phyloP scores from a whole-genome alignment of 1,140 invertebrate genomes.

The Mercenaria mercenaria region DNA sequence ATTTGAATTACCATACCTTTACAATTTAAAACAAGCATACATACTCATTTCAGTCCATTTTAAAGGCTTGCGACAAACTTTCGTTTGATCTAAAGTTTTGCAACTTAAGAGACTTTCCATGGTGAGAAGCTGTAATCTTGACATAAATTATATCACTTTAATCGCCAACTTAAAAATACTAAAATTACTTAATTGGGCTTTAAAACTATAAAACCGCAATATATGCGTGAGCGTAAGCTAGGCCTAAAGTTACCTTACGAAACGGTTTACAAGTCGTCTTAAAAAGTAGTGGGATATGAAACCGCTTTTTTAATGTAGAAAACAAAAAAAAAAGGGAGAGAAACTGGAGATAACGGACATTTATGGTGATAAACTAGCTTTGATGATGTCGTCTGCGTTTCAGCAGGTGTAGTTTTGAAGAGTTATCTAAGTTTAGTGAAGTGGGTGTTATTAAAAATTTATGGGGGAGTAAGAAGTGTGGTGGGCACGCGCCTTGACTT shows the following conservation, averaged over 20 bases:
- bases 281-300: neutral
- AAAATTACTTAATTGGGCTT: constrained; percentile 28
- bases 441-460: constrained; percentile 4
- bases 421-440: constrained; percentile 3
- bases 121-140: neutral
- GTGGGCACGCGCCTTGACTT: constrained; percentile 14
- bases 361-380: constrained; percentile 16
- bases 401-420: constrained; percentile 14
- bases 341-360: constrained; percentile 4
- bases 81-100: neutral
- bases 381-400: constrained; percentile 13
- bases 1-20: too few relatives aligned
- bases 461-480: constrained; percentile 21
- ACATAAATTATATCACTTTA: constrained; percentile 5
- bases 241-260: neutral
- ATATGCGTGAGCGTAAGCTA: neutral
- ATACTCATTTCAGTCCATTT: too few relatives aligned
- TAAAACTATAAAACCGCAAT: neutral
- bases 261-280: neutral
- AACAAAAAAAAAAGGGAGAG: neutral
- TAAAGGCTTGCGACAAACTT: too few relatives aligned
- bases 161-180: constrained; percentile 11
- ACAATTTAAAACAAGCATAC: too few relatives aligned
- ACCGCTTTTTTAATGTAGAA: neutral
- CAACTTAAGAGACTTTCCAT: neutral